Evolutionary conservation across 2,113 vertebrate genomes (phyloP).

Genomic region (Petrocephalus microphthalmus): DNA sequence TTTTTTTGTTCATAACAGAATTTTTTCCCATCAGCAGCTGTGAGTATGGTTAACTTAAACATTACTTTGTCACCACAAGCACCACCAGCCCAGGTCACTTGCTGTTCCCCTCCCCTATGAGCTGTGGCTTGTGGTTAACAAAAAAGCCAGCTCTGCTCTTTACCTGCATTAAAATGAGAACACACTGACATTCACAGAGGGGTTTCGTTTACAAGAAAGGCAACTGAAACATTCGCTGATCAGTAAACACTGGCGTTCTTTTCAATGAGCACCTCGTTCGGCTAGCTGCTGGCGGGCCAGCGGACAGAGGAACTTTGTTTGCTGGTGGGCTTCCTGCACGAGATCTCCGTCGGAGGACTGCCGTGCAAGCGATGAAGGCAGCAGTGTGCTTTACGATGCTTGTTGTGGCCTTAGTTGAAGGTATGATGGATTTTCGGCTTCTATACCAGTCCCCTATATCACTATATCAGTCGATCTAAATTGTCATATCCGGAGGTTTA

Average conservation of each 20-base stretch:
- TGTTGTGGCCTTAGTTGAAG: conserved; percentile 36
- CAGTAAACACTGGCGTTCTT: background rate
- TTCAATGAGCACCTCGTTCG: background rate
- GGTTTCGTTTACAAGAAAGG: conserved; percentile 24
- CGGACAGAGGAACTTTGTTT: background rate
- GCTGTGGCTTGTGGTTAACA: conserved; percentile 38
- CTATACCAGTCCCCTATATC: background rate
- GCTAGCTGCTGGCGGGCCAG: background rate
- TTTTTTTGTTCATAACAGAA: background rate
- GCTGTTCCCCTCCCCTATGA: conserved; percentile 22
- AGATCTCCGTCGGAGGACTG: conserved; percentile 31
- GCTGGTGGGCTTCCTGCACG: conserved; percentile 23
- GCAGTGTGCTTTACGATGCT: conserved; percentile 33
- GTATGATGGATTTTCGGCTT: background rate
- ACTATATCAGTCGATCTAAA: background rate
- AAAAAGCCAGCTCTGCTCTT: conserved; percentile 12
- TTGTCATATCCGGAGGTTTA: background rate
- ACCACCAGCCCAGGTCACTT: background rate
- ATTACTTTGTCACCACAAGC: background rate
- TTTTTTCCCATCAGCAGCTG: background rate
- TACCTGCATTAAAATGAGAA: conserved; percentile 27
- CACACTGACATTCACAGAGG: conserved; percentile 23
- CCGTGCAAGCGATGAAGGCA: conserved; percentile 21
- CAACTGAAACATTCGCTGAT: conserved; percentile 15
- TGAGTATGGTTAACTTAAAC: background rate